phyloP scores from a whole-genome alignment of 2,113 vertebrate species.

The Paramisgurnus dabryanus region DNA sequence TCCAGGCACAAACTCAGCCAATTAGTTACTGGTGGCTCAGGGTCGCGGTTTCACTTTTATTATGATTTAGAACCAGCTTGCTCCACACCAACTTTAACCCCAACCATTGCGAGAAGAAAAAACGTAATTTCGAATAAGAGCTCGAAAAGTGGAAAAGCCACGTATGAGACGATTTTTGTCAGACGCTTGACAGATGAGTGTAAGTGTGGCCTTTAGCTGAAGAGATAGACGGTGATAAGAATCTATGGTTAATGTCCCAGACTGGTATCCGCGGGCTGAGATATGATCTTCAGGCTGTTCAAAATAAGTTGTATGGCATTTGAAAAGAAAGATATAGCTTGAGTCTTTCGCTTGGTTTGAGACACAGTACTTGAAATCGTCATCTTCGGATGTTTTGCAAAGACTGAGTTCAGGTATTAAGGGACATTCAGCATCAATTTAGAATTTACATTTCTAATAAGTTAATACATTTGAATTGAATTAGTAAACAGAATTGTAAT shows the following conservation, averaged over 20 bases:
- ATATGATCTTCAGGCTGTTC: slow-evolving; percentile 10
- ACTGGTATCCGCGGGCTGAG: not conserved
- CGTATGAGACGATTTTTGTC: slow-evolving; percentile 41
- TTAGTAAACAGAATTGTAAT: no score
- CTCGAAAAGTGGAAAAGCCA: not conserved
- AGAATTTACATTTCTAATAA: no score
- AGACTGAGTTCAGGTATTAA: not conserved
- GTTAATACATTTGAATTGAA: no score
- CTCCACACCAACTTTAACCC: slow-evolving; percentile 12
- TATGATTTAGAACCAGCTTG: slow-evolving; percentile 27
- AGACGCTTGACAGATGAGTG: slow-evolving; percentile 50
- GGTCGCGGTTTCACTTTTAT: slow-evolving; percentile 1
- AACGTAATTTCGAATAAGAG: not conserved
- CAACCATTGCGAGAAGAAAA: slow-evolving; percentile 4
- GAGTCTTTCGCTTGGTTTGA: not conserved
- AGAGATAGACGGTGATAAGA: slow-evolving; percentile 16
- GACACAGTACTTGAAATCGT: not conserved
- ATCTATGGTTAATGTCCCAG: slow-evolving; percentile 26
- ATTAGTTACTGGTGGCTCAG: slow-evolving; percentile 15
- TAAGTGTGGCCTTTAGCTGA: slow-evolving; percentile 33
- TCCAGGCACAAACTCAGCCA: not conserved
- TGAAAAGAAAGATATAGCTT: not conserved
- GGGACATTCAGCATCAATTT: not conserved
- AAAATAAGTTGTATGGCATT: not conserved
- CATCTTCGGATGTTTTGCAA: not conserved